Base-by-base conservation (phyloP, 2,797 vertebrate genomes). In the Leucoraja ocellata region DNA sequence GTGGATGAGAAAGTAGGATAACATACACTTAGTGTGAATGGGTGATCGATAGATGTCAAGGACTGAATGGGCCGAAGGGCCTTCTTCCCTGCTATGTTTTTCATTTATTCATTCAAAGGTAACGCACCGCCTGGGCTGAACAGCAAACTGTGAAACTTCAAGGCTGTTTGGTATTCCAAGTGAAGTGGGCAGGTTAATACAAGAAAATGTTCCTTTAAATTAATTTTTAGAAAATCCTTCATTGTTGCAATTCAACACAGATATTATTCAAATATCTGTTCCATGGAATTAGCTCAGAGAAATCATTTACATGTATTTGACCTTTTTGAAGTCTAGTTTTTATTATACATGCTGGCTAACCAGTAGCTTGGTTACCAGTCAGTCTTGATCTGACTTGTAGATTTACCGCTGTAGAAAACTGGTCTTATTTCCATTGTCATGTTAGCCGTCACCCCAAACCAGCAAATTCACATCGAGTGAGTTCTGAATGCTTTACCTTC, bases 221-320 rank as follows among this genome's bases (percentile, higher is more conserved):
- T 88, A n/a, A 88, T 88, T 88, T 88, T 88, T 32, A 61, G 36
- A 88, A 88, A 23, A 2, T 0, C 39, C 81, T 68, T 36, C 84
- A 23, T 68, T 68, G 84, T 88, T 88, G 10, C 83, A 21, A n/a
- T 68, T 88, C 63, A 88, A 88, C 84, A 88, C 63, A 21, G 84
- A 68, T 65, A 68, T 88, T 68, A 88, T 88, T 88, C 63, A 88
- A 68, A 88, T 68, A 63, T 88, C 61, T 88, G 84, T 88, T 88
- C 84, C 36, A n/a, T 88, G 61, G 84, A 88, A 68, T 88, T 63
- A 21, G 84, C 36, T 88, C 84, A 88, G 84, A 36, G 61, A 88
- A 88, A 21, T 88, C 61, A 88, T 88, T 88, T 88, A 88, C 84
- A 36, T 18, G 16, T 88, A 36, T 63, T 88, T 88, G 84, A 32